Base-by-base conservation (phyloP, 2,888 invertebrate species). In the Callosobruchus maculatus region DNA sequence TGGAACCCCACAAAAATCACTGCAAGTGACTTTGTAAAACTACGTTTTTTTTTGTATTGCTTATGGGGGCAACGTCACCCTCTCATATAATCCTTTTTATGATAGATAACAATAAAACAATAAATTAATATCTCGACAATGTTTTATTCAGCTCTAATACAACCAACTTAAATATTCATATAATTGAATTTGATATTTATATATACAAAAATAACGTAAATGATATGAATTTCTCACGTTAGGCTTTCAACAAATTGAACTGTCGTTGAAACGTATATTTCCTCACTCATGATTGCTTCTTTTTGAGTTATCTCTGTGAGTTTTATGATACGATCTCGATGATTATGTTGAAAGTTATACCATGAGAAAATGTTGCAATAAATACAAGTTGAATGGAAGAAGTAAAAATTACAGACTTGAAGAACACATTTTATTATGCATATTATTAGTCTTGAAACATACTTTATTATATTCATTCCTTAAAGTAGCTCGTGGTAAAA, bases 381-480 rank as follows among this genome's bases (percentile, higher is more conserved):
- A 13, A 49, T 49, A 49, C 5, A 49, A 49, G 49, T 49, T 7
- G 4, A 49, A 49, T 49, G 49, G 49, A 49, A 49, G 49, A 49
- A 49, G 49, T 13, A 26, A 26, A 26, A 26, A 26, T 49, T 13
- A 49, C 49, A 18, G 4, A 49, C 49, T 49, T 49, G 49, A 13
- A 49, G 13, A 49, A 49, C 49, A 49, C 49, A 49, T 49, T 49
- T 49, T 13, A 49, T 49, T 18, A 49, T 74, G 73, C 67, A n/a
- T n/a, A n/a, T 75, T 73, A 76, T 78, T 78, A 78, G 77, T 78
- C 76, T 77, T 76, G 49, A 49, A 70, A 77, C 72, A 73, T 68
- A 20, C 70, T 75, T 69, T 70, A 70, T 70, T 9, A 70, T 21
- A 26, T 31, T 73, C 73, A 75, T 68, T 73, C 72, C 66, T 66